Conservation (phyloP, 2,113 vertebrate species). For the Corynorhinus townsendii region DNA sequence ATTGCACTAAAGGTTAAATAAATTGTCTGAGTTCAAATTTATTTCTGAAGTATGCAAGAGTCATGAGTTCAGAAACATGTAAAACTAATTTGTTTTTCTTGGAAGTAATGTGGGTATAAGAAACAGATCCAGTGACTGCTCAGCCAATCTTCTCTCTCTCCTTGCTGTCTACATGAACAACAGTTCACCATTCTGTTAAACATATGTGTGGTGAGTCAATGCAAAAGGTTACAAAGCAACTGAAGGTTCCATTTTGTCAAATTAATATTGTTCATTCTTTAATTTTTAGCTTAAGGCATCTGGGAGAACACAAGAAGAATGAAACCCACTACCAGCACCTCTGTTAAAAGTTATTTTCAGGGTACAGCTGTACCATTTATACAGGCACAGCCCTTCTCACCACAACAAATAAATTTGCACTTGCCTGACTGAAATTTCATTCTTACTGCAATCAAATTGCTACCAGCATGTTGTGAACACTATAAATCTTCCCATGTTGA, state of each 20-base stretch:
- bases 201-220: background rate
- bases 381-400: background rate
- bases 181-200: background rate
- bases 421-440: constrained; percentile 37
- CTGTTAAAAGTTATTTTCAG: constrained; percentile 1
- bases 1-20: constrained; percentile 22
- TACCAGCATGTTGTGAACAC: constrained; percentile 53
- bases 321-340: background rate
- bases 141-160: background rate
- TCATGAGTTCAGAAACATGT: background rate
- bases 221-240: background rate
- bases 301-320: background rate
- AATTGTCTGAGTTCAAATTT: constrained; percentile 13
- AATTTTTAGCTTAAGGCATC: constrained; percentile 12
- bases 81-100: background rate
- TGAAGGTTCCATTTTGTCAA: background rate
- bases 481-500: constrained; percentile 62
- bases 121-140: background rate
- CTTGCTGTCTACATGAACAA: accelerated
- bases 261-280: background rate
- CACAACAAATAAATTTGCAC: constrained; percentile 19
- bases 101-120: background rate
- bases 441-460: constrained; percentile 52
- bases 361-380: background rate
- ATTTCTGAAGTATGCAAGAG: background rate